Base-by-base conservation (phyloP, 1,140 invertebrate species). In the Zophobas atratus region DNA sequence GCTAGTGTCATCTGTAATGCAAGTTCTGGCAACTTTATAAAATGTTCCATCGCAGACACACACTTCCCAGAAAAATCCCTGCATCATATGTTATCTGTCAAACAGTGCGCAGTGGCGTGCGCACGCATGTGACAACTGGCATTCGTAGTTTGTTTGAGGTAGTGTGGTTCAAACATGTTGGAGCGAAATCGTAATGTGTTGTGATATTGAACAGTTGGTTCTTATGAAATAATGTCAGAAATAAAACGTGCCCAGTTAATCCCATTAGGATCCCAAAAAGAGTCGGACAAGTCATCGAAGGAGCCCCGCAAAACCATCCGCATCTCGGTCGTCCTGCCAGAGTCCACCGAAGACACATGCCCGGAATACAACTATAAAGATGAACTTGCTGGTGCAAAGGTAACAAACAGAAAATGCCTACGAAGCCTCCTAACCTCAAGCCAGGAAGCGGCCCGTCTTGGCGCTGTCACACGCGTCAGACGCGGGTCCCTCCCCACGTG, bases 341-440 rank as follows among this genome's bases (percentile, higher is more conserved):
- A 92, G 84, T 91, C 91, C 6, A 92, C 90, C 84, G 91, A 92
- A 84, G 87, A 88, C 86, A 89, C 88, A 86, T 92, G 89, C 87
- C 89, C 91, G 70, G 91, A 92, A 87, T 92, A 89, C 88, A 92
- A 90, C 86, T 93, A 91, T 87, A 87, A 88, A 81, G 89, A 92
- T 80, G 88, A 92, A 81, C 85, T 92, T 81, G 90, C 88, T 86
- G 84, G 88, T 83, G 88, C 87, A 82, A 89, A 91, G 90, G 91
- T 92, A 87, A 90, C 88, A 89, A 79, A 73, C 20, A 83, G 83
- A 85, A 85, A 86, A 85, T 86, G 82, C 82, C 86, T 82, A 85
- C 82, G 78, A 84, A 79, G 82, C 81, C 46, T 80, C 74, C 20
- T 48, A 46, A 39, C n/a, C 5, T 63, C 34, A 3, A 2, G 6